Evolutionary conservation across 92 coral and sea anemone species (phyloP), one percentile per base, ranked within the genome.

Genomic region (Porites cylindrica): DNA sequence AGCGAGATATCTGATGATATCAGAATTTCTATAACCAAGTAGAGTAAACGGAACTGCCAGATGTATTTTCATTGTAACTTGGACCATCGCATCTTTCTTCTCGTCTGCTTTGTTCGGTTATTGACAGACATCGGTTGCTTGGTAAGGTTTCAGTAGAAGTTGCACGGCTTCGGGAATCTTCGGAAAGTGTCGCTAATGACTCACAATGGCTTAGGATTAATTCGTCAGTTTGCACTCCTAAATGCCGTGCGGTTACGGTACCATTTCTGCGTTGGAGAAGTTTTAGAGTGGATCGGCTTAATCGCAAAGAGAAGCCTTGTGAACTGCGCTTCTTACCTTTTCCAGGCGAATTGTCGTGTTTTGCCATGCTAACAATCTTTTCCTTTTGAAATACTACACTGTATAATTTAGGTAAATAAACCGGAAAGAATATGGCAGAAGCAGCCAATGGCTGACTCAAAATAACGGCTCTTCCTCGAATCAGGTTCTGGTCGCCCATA

Each of bases 381-480:
- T 72, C 71, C 72, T 20, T 14, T 26, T 51, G 78, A 51, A 24
- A 69, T 38, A 85, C 63, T 6, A 85, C 59, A 56, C 59, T 68
- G 61, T 85, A 52, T 59, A 85, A 21, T 56, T 85, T 85, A 6
- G 89, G 84, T 24, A 51, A 77, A 50, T 66, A 85, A 24, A 85
- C 67, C 0, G 89, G 84, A 26, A 77, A 76, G 6, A 85, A 53
- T 43, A 85, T 76, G 43, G 77, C 76, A 6, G 83, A 68, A 29
- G 83, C 89, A 3, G 50, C 72, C 50, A 85, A 19, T 8, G 84
- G 89, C 12, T 78, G 68, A 32, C 89, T 85, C 38, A 85, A 53
- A 7, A 17, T 47, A 20, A 78, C 20, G 20, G 52, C 77, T 53
- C 89, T 54, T n/a, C 89, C 84, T 16, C 83, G 72, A 19, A 78